Conservation (phyloP, 2,888 invertebrate species). For the Oxytorus armatus region DNA sequence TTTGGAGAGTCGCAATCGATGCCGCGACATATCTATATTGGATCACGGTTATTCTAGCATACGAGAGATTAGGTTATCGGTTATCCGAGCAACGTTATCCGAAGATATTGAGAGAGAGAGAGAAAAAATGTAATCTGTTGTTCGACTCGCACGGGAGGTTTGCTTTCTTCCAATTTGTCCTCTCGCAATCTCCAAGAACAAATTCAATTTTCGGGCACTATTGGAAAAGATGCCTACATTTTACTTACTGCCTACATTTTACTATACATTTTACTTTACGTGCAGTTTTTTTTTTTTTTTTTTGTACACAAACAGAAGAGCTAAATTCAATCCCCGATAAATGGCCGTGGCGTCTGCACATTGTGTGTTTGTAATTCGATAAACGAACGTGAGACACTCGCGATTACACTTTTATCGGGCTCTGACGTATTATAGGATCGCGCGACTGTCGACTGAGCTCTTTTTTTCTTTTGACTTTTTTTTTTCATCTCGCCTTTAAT, state of each 20-base stretch:
- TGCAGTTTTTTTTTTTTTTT: background rate
- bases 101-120: conserved; percentile 48
- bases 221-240: background rate
- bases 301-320: background rate
- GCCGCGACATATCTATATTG: background rate
- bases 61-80: conserved; percentile 63
- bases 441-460: background rate
- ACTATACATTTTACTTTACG: no score
- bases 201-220: background rate
- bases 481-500: background rate
- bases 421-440: conserved; percentile 14
- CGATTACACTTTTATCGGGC: conserved; percentile 47
- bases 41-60: background rate
- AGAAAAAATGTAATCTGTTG: conserved; percentile 22
- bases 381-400: conserved; percentile 18
- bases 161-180: background rate
- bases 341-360: conserved; percentile 7
- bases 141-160: background rate
- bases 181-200: background rate
- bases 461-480: conserved; percentile 26
- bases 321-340: background rate
- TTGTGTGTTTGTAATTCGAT: conserved; percentile 29
- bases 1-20: conserved; percentile 31
- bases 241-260: no score
- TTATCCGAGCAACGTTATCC: conserved; percentile 59